Percentiles rank a stretch among this genome's conserved stretches.
phyloP scores from a whole-genome alignment of 2,113 vertebrate species.

The Mirza zaza region DNA sequence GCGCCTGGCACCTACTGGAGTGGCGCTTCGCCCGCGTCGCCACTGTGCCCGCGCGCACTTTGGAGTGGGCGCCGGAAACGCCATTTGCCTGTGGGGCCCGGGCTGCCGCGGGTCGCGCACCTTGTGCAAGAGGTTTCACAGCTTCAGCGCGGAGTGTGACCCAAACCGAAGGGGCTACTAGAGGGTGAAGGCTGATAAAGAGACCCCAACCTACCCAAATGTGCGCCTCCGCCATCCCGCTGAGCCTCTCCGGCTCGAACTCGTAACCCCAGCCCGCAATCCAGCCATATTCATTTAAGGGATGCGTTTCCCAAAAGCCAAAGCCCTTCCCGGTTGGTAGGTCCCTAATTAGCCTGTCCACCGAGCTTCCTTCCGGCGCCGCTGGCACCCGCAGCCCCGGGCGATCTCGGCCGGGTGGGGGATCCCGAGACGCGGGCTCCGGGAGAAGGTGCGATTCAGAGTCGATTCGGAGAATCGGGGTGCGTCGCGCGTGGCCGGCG shows the following conservation, averaged over 20 bases:
- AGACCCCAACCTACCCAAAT: slow-evolving; percentile 51
- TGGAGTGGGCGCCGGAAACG: background rate
- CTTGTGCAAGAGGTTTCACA: background rate
- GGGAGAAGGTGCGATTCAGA: background rate
- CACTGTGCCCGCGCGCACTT: too few relatives aligned
- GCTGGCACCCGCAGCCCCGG: background rate
- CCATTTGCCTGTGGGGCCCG: accelerated
- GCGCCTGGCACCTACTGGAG: background rate
- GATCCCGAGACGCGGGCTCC: background rate
- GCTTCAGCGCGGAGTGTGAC: accelerated
- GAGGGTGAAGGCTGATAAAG: background rate
- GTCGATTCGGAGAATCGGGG: background rate
- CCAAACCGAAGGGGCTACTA: background rate
- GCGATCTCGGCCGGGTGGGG: background rate
- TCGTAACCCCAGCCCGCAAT: slow-evolving; percentile 51
- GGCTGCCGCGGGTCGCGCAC: background rate
- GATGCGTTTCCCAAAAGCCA: slow-evolving; percentile 74
- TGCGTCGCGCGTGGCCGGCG: background rate
- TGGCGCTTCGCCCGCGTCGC: background rate
- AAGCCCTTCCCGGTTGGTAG: slow-evolving; percentile 68
- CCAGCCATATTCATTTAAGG: slow-evolving; percentile 56
- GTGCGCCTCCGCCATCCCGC: background rate
- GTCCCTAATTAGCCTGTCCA: slow-evolving; percentile 78
- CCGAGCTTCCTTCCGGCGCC: slow-evolving; percentile 50
- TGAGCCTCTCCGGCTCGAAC: background rate